These are phyloP conservation scores for Podiceps cristatus DNA, from an alignment of 2,113 vertebrate genomes.

Conservation along the genomic window DNA sequence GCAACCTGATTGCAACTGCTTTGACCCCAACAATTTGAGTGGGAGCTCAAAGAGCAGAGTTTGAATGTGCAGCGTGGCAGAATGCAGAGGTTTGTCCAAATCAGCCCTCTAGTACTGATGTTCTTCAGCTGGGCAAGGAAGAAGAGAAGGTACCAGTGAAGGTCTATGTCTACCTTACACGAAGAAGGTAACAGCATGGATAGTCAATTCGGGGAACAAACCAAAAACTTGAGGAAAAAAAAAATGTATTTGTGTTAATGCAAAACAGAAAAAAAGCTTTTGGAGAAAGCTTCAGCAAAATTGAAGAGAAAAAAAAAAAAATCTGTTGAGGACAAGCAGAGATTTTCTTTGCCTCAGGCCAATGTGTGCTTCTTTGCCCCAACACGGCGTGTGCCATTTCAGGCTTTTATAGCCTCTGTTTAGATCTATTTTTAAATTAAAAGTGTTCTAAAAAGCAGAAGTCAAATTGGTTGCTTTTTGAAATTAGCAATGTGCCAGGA, in stretches of 20 bases:
- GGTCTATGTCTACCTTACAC: not conserved
- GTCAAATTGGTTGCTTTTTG: not conserved
- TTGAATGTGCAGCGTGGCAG: not conserved
- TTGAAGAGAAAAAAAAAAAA: not conserved
- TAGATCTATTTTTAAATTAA: not conserved
- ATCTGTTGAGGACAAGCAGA: not conserved
- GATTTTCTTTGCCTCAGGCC: not conserved
- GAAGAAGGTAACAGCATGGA: not conserved
- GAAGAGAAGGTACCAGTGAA: not conserved
- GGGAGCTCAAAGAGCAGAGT: not conserved
- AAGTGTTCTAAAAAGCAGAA: not conserved
- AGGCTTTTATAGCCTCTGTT: not conserved
- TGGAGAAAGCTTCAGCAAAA: not conserved
- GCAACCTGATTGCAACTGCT: not conserved
- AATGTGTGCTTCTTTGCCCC: not conserved
- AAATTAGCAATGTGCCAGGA: not conserved
- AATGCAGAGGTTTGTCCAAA: not conserved
- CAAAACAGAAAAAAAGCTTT: not conserved
- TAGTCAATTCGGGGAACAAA: not conserved
- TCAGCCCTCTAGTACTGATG: not conserved
- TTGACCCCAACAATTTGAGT: not conserved
- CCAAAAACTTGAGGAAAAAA: not conserved
- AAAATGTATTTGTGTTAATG: not conserved
- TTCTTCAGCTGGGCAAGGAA: not conserved
- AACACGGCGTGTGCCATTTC: rapidly evolving